phyloP scores from a whole-genome alignment of 2,113 vertebrate genomes.

The Monarcha castaneiventris region DNA sequence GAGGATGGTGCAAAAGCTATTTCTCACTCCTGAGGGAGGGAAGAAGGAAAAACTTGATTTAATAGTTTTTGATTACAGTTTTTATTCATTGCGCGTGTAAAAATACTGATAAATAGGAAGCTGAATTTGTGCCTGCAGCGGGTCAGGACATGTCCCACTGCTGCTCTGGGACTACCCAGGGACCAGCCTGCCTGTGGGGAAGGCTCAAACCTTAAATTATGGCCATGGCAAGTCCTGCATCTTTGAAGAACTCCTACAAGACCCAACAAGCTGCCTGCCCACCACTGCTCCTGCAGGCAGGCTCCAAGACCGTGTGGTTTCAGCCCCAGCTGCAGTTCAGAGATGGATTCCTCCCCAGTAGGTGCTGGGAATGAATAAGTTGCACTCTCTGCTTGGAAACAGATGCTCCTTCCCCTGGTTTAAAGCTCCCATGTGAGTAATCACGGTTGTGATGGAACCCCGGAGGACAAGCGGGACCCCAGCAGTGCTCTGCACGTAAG shows the following conservation, averaged over 20 bases:
- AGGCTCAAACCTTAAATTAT: neutral
- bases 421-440: neutral
- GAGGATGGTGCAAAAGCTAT: neutral
- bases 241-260: neutral
- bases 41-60: neutral
- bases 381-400: neutral
- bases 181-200: neutral
- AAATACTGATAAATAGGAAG: neutral
- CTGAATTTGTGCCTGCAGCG: neutral
- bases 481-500: neutral
- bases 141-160: neutral
- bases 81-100: neutral
- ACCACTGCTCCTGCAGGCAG: neutral
- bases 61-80: neutral
- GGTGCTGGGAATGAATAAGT: neutral
- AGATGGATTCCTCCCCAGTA: neutral
- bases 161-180: neutral
- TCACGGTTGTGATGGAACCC: neutral
- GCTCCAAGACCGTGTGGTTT: neutral
- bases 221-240: neutral
- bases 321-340: neutral
- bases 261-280: neutral
- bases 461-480: neutral
- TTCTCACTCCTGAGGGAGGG: neutral
- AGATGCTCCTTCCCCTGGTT: neutral